Conservation (phyloP, 2,113 vertebrate genomes). For the Antennarius striatus region DNA sequence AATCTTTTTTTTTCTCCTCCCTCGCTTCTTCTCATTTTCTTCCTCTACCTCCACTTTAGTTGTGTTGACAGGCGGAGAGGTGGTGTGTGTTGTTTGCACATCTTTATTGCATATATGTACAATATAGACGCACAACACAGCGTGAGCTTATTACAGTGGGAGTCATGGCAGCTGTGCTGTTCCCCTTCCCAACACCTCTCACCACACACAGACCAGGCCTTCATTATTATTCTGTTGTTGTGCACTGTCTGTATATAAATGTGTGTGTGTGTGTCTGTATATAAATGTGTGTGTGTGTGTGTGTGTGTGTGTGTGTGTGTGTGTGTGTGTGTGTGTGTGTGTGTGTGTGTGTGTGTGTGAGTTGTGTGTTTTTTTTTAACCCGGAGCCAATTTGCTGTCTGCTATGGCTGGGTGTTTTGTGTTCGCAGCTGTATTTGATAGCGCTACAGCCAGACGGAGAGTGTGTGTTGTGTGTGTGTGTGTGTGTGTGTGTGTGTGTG, state of each 20-base stretch:
- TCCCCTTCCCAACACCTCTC: slow-evolving; percentile 31
- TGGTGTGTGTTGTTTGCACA: slow-evolving; percentile 16
- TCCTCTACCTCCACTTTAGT: slow-evolving; percentile 49
- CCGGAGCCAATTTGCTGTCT: slow-evolving; percentile 80
- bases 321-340: too few species aligned
- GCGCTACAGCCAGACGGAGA: slow-evolving; percentile 62
- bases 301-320: too few species aligned
- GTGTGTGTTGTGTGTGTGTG: background rate
- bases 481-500: too few species aligned
- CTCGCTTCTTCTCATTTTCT: slow-evolving; percentile 33
- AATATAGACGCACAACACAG: slow-evolving; percentile 26
- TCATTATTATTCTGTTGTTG: slow-evolving; percentile 85
- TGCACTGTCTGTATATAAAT: slow-evolving; percentile 66
- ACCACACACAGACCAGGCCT: slow-evolving; percentile 62
- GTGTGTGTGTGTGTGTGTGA: too few species aligned
- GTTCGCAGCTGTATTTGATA: slow-evolving; percentile 85
- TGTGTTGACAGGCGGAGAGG: slow-evolving; percentile 14
- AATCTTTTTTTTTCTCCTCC: slow-evolving; percentile 31
- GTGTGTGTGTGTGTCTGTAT: slow-evolving; percentile 24
- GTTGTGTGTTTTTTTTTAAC: slow-evolving; percentile 56
- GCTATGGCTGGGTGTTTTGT: slow-evolving; percentile 76
- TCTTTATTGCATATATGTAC: slow-evolving; percentile 13
- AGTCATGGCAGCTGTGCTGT: slow-evolving; percentile 55
- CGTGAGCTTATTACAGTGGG: slow-evolving; percentile 36
- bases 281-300: background rate